These are phyloP conservation scores for Microctonus brassicae DNA, from an alignment of 2,888 invertebrate species.

Conservation along the genomic window DNA sequence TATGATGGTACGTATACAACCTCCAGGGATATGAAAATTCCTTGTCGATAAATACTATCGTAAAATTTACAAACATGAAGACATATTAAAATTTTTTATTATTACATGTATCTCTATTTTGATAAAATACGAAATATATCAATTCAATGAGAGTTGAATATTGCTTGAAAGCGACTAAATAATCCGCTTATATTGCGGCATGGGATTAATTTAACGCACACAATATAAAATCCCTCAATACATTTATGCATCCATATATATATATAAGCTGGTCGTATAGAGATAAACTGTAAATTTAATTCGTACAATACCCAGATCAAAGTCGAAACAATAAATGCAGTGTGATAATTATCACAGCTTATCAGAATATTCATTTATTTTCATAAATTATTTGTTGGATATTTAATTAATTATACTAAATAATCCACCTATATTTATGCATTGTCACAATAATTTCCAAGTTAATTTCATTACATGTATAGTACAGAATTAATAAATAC, in stretches of 20 bases:
- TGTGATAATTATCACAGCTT: not conserved
- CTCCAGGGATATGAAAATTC: not conserved
- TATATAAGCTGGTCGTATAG: not conserved
- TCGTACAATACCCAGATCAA: not conserved
- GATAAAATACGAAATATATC: not conserved
- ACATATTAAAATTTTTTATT: not conserved
- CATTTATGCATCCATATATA: not conserved
- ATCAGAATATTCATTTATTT: not conserved
- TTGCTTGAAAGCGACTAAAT: not conserved
- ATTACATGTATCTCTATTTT: not conserved
- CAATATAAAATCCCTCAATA: not conserved
- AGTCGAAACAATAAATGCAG: not conserved
- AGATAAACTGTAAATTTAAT: not conserved
- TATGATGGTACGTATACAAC: too few species aligned
- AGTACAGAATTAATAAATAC: not conserved
- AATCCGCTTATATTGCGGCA: not conserved
- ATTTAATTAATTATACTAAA: not conserved
- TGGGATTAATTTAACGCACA: not conserved
- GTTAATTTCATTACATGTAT: too few species aligned
- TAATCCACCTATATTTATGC: not conserved
- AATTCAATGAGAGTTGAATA: not conserved
- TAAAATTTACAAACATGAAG: not conserved
- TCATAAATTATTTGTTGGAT: not conserved
- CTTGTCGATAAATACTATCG: not conserved
- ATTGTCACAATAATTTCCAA: not conserved